These are phyloP conservation scores for Drosophila athabasca DNA, from an alignment of 1,140 invertebrate species.

Conservation along the genomic window DNA sequence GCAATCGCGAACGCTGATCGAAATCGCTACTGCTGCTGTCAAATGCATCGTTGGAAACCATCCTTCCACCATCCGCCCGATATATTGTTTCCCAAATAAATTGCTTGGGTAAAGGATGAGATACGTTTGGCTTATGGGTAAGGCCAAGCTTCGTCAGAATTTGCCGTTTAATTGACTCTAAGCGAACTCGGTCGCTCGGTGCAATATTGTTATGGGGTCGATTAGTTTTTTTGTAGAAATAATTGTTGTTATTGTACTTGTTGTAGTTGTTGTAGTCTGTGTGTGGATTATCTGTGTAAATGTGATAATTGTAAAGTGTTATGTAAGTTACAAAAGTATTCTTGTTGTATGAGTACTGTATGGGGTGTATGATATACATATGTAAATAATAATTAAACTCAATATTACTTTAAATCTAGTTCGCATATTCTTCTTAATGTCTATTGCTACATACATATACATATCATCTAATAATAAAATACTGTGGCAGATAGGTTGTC, in stretches of 20 bases:
- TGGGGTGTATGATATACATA: neutral
- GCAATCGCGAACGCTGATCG: constrained; percentile 6
- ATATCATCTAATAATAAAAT: no score
- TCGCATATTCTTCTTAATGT: no score
- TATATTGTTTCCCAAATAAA: constrained; percentile 89
- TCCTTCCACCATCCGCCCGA: constrained; percentile 85
- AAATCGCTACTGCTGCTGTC: constrained; percentile 19
- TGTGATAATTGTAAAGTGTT: constrained; percentile 75
- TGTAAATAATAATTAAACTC: neutral
- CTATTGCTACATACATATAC: no score
- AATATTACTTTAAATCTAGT: no score
- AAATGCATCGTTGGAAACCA: constrained; percentile 52
- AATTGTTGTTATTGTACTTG: constrained; percentile 57
- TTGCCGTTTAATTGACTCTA: constrained; percentile 91
- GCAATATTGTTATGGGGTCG: constrained; percentile 52
- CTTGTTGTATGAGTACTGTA: constrained; percentile 12
- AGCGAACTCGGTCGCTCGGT: constrained; percentile 85
- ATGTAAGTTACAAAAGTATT: constrained; percentile 43
- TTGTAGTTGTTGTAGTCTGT: constrained; percentile 70
- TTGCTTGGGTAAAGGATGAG: constrained; percentile 87
- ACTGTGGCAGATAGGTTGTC: no score
- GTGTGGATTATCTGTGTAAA: constrained; percentile 77
- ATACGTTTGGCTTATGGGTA: constrained; percentile 88
- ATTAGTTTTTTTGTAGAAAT: constrained; percentile 58
- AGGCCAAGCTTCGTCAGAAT: constrained; percentile 90